Evolutionary conservation across 2,888 invertebrate species (phyloP).

Genomic region (Drosophila recens): DNA sequence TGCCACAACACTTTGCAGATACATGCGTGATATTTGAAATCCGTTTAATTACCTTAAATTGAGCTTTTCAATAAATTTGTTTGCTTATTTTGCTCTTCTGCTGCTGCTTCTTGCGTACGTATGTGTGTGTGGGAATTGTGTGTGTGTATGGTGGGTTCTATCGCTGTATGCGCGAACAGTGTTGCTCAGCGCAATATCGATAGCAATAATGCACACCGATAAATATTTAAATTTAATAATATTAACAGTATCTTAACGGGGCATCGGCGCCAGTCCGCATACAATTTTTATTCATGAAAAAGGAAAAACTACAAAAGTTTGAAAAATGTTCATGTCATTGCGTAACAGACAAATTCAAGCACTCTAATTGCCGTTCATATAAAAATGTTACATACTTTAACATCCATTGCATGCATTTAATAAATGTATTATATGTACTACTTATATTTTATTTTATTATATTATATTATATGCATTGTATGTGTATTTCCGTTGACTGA

Average conservation of each 20-base stretch:
- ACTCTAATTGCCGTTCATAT: slow-evolving; percentile 34
- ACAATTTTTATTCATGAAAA: not conserved
- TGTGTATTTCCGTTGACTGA: slow-evolving; percentile 78
- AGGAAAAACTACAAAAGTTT: slow-evolving; percentile 1
- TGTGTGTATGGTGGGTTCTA: slow-evolving; percentile 13
- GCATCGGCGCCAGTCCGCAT: not conserved
- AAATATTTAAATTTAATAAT: slow-evolving; percentile 43
- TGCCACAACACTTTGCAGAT: not conserved
- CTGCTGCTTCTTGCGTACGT: slow-evolving; percentile 40
- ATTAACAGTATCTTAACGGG: not conserved
- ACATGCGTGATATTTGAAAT: not conserved
- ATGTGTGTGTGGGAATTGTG: slow-evolving; percentile 26
- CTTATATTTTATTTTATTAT: slow-evolving; percentile 3
- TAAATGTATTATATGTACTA: slow-evolving; percentile 11
- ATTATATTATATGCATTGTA: slow-evolving; percentile 15
- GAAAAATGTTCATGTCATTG: slow-evolving; percentile 52
- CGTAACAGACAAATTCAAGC: slow-evolving; percentile 47
- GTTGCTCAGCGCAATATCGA: slow-evolving; percentile 47
- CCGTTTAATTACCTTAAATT: slow-evolving; percentile 48
- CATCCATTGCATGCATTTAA: slow-evolving; percentile 4
- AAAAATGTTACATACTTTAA: slow-evolving; percentile 19
- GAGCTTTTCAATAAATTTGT: slow-evolving; percentile 47
- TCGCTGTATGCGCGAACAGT: slow-evolving; percentile 28
- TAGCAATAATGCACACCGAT: slow-evolving; percentile 36
- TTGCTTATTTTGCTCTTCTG: slow-evolving; percentile 46